Conservation (phyloP, 2,113 vertebrate genomes). For the Antechinus flavipes region DNA sequence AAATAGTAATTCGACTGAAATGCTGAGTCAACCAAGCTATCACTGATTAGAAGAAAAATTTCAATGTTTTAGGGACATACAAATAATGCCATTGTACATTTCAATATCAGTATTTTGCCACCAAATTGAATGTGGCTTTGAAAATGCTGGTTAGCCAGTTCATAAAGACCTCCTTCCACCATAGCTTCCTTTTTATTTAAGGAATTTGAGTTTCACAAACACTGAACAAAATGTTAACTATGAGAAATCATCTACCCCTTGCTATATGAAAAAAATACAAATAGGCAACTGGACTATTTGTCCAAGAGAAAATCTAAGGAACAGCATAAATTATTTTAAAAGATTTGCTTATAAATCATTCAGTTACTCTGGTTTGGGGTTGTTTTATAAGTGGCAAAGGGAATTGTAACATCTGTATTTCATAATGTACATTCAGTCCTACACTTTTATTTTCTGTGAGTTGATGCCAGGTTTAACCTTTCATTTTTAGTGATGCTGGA, state of each 20-base stretch:
- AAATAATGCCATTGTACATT: not conserved
- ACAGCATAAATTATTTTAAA: slow-evolving; percentile 44
- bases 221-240: not conserved
- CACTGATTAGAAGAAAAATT: not conserved
- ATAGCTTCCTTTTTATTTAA: not conserved
- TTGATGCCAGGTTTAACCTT: slow-evolving; percentile 66
- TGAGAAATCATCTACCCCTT: slow-evolving; percentile 54
- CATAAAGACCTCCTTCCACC: not conserved
- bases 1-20: not conserved
- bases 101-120: not conserved
- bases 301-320: not conserved
- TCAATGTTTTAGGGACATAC: not conserved
- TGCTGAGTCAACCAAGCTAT: not conserved
- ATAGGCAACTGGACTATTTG: slow-evolving; percentile 29
- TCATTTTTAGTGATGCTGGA: slow-evolving; percentile 64
- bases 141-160: not conserved
- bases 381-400: slow-evolving; percentile 75
- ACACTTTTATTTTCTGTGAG: slow-evolving; percentile 68
- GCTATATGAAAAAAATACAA: slow-evolving; percentile 48
- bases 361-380: slow-evolving; percentile 10
- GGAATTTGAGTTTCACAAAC: not conserved
- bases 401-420: slow-evolving; percentile 75
- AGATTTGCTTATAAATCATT: slow-evolving; percentile 70
- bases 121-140: not conserved
- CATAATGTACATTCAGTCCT: slow-evolving; percentile 61